phyloP scores from a whole-genome alignment of 2,113 vertebrate species.

The Regulus satrapa region DNA sequence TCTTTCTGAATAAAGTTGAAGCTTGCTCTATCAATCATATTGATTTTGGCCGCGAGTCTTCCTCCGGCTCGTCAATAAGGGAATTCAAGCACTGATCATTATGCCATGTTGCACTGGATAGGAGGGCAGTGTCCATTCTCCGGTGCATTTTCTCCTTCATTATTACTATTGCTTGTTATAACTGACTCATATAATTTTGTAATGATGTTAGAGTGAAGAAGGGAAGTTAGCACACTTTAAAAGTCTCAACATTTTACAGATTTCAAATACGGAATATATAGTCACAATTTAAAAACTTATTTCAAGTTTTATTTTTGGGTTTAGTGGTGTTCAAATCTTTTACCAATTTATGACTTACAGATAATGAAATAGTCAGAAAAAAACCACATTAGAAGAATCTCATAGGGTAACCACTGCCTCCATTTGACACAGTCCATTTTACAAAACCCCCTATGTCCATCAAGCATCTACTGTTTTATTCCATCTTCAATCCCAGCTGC shows the following conservation, averaged over 20 bases:
- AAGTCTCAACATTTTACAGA: neutral
- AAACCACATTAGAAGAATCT: neutral
- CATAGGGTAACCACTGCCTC: neutral
- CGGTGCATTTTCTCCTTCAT: neutral
- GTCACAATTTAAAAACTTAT: neutral
- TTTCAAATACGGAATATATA: neutral
- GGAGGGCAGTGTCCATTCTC: neutral
- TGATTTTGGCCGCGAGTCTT: no score
- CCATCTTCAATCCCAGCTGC: neutral
- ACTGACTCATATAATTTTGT: neutral
- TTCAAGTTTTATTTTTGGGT: neutral
- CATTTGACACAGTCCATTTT: neutral
- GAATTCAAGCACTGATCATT: neutral
- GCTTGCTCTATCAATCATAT: no score
- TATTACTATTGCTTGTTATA: neutral
- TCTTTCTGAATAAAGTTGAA: no score
- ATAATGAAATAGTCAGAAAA: neutral
- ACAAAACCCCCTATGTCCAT: neutral
- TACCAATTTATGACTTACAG: neutral
- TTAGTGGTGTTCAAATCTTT: neutral
- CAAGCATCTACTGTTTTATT: neutral
- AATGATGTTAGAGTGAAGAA: neutral
- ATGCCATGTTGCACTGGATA: neutral
- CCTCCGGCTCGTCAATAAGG: no score
- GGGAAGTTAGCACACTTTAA: neutral